phyloP scores from a whole-genome alignment of 2,113 vertebrate genomes.

The Mus pahari region DNA sequence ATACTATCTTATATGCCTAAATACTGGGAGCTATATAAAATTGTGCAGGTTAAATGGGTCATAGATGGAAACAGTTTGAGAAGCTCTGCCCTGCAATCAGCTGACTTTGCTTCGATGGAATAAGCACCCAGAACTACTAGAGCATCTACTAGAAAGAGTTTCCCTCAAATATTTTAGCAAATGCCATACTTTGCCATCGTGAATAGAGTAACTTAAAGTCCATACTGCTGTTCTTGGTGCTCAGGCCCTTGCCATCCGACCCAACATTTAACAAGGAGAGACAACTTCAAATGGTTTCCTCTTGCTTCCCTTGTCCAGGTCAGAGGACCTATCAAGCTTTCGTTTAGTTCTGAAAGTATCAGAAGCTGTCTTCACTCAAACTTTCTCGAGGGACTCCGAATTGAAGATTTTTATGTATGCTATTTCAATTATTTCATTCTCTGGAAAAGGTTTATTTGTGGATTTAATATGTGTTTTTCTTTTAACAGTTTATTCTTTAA shows the following conservation, averaged over 20 bases:
- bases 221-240: neutral
- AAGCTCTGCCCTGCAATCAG: neutral
- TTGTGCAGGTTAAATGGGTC: neutral
- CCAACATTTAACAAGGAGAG: neutral
- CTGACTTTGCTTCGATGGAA: neutral
- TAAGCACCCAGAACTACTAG: neutral
- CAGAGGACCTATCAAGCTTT: neutral
- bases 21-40: neutral
- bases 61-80: neutral
- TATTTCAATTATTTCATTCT: constrained; percentile 46
- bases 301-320: neutral
- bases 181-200: neutral
- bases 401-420: neutral
- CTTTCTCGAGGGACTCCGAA: neutral
- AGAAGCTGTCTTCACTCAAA: neutral
- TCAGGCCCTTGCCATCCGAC: neutral
- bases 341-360: neutral
- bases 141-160: no score
- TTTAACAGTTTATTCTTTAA: neutral
- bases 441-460: neutral
- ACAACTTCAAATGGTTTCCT: neutral
- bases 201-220: no score
- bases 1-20: neutral
- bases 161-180: neutral
- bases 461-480: neutral